phyloP scores from a whole-genome alignment of 2,797 vertebrate genomes.

The Propithecus deckenii region DNA sequence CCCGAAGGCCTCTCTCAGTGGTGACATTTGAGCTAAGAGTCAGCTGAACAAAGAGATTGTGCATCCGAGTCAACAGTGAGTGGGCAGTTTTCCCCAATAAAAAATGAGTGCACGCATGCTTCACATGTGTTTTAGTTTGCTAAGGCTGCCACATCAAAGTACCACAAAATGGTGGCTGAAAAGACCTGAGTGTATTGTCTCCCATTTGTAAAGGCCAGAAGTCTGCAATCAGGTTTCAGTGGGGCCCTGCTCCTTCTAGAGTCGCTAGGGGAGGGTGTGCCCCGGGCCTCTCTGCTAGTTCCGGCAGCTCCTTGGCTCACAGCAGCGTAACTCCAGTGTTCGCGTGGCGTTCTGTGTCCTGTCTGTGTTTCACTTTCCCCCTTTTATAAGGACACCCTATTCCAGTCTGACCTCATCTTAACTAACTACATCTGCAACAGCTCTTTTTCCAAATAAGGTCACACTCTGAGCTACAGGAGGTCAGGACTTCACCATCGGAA shows the following conservation, averaged over 20 bases:
- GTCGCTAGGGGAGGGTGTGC: accelerated
- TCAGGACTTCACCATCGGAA: not conserved
- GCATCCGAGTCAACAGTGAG: not conserved
- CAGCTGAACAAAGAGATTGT: not conserved
- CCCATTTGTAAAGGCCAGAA: not conserved
- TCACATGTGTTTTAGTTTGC: not conserved
- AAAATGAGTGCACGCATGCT: not conserved
- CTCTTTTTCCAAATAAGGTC: not conserved
- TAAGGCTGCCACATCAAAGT: not conserved
- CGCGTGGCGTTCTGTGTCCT: not conserved
- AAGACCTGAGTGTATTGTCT: not conserved
- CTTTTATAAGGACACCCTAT: not conserved
- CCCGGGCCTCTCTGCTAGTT: not conserved
- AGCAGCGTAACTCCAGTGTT: not conserved
- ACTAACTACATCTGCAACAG: not conserved
- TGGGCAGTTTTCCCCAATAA: not conserved
- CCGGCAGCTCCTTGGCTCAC: not conserved
- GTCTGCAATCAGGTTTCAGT: not conserved
- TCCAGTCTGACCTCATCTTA: not conserved
- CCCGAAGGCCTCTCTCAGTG: not conserved
- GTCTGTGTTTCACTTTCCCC: not conserved
- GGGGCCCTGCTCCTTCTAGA: not conserved
- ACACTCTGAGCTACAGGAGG: not conserved
- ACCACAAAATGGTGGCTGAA: not conserved
- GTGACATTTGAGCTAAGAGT: not conserved